Percentiles rank a stretch among this genome's conserved stretches.
These are phyloP conservation scores for Ernsta delagoae DNA, from an alignment of 2,888 invertebrate species.

Conservation along the genomic window DNA sequence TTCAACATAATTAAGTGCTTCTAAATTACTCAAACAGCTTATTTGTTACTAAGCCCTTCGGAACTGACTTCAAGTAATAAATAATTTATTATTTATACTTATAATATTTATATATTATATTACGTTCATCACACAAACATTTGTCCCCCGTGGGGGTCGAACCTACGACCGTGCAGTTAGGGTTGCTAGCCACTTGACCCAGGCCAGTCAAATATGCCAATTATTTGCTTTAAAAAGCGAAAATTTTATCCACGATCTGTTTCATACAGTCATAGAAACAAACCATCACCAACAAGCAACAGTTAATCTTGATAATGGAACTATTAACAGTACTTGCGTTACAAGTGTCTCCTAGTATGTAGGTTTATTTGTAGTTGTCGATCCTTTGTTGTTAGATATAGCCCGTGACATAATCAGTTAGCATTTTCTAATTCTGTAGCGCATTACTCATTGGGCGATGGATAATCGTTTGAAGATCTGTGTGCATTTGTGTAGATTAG, in stretches of 20 bases:
- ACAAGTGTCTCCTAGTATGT: not conserved
- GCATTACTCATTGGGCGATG: slow-evolving; percentile 31
- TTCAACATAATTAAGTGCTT: no score
- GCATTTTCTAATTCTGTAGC: slow-evolving; percentile 30
- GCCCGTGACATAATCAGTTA: slow-evolving; percentile 35
- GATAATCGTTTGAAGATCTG: slow-evolving; percentile 18
- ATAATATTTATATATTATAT: no score
- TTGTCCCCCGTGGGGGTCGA: no score
- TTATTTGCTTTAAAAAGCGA: no score
- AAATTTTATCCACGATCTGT: not conserved
- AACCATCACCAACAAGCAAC: not conserved
- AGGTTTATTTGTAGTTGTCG: slow-evolving; percentile 22
- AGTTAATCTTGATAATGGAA: slow-evolving; percentile 33
- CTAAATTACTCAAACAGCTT: no score
- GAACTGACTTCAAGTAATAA: no score
- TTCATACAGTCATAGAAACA: not conserved
- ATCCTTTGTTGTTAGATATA: slow-evolving; percentile 33
- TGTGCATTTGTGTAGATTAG: not conserved
- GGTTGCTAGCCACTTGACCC: no score
- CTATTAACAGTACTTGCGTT: slow-evolving; percentile 12
- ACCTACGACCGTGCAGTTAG: no score
- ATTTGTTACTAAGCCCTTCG: no score
- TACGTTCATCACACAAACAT: no score
- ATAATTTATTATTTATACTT: no score
- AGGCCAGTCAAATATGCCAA: no score